Evolutionary conservation across 2,797 vertebrate species (phyloP), one percentile per base, ranked within the genome.

Genomic region (Cossypha heuglini): DNA sequence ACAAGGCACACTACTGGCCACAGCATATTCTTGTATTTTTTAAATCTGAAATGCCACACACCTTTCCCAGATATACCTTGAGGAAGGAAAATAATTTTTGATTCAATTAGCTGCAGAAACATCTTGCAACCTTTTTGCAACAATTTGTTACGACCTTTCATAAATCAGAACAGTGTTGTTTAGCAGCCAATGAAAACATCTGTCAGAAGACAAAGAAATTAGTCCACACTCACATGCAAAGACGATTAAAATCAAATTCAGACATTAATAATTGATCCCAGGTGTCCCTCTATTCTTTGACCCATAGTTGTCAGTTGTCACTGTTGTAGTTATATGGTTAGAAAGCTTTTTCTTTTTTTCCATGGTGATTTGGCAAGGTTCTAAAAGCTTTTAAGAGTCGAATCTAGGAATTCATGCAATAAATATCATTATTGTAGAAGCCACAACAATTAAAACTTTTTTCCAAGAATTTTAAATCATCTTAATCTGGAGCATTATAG

Each of bases 191-290:
- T 51, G 26, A 96, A 97, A 97, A 90, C 80, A 96, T 96, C 91
- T 97, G 92, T 85, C 45, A 52, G 37, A 96, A 85, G 72, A 94
- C 83, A 97, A 86, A 96, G 85, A 96, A 93, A 95, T 94, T 94
- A 96, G 85, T 88, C 93, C 73, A 78, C 25, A 46, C 73, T 97
- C 64, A 77, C 89, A 93, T 90, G 75, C 83, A 96, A 97, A 93
- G 73, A 93, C 5, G 35, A 81, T 95, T 97, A 97, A 96, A 97
- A 95, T 96, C 80, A 96, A 96, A 96, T 78, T 97, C 85, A 97
- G 91, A 64, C 74, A 90, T 87, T 89, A 96, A 77, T 96, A 97
- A 97, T 78, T 97, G 86, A 96, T 94, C 68, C 92, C 92, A 40
- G 84, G 84, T 94, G 91, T 88, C 85, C 52, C 40, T 90, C 77